These are phyloP conservation scores for Hippocampus guttulatus DNA, from an alignment of 2,113 vertebrate species.

Conservation along the genomic window DNA sequence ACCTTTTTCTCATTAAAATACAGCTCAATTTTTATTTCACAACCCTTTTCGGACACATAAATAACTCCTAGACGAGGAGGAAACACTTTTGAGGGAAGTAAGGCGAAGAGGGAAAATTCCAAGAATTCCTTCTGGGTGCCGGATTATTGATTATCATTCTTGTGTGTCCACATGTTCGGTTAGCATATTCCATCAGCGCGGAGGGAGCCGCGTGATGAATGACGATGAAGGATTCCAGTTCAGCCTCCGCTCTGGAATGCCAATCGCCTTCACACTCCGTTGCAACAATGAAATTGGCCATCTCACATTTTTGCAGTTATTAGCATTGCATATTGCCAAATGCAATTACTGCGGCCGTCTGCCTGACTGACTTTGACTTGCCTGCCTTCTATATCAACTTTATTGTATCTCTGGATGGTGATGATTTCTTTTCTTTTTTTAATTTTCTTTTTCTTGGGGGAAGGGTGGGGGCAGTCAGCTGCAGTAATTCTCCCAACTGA, in stretches of 20 bases:
- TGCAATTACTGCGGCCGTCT: conserved; percentile 49
- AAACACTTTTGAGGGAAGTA: not conserved
- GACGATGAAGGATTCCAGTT: conserved; percentile 15
- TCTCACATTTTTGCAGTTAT: conserved; percentile 40
- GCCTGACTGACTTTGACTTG: conserved; percentile 41
- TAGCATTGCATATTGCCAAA: conserved; percentile 53
- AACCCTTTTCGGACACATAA: not conserved
- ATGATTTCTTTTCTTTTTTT: conserved; percentile 18
- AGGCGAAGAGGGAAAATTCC: not conserved
- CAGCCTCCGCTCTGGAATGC: conserved; percentile 39
- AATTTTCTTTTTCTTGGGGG: not conserved
- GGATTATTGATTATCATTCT: not conserved
- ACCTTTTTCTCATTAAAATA: not conserved
- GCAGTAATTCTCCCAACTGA: not conserved
- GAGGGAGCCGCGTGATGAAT: conserved; percentile 15
- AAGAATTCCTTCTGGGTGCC: not conserved
- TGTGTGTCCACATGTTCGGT: not conserved
- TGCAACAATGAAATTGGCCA: conserved; percentile 53
- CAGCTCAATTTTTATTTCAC: not conserved
- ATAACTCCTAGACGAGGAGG: not conserved
- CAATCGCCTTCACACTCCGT: conserved; percentile 53
- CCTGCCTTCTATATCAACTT: conserved; percentile 27
- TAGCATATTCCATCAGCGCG: conserved; percentile 10
- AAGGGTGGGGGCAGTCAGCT: not conserved
- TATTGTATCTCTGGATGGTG: conserved; percentile 35